A percentile compares a stretch with the other conserved stretches of the same genome.
phyloP scores from a whole-genome alignment of 2,113 vertebrate species.

The Strigops habroptila region DNA sequence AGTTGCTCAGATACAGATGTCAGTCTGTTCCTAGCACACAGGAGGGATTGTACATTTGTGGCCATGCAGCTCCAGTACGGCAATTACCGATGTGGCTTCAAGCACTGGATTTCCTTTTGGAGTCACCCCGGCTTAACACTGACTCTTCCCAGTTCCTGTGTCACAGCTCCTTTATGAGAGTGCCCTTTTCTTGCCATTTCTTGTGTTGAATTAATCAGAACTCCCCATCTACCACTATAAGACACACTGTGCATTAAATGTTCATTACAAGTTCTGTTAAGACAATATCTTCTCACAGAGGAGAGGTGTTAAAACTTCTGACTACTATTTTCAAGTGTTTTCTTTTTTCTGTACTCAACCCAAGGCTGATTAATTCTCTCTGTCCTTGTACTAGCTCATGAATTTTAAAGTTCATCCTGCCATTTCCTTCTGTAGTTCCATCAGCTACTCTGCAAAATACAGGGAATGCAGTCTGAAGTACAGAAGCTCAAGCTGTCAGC shows the following conservation, averaged over 20 bases:
- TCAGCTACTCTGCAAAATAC: slow-evolving; percentile 7
- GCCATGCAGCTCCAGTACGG: neutral
- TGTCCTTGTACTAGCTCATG: slow-evolving; percentile 42
- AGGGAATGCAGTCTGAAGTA: slow-evolving; percentile 13
- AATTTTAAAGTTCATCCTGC: slow-evolving; percentile 48
- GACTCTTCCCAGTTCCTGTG: neutral
- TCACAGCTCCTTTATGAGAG: neutral
- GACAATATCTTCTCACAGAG: slow-evolving; percentile 37
- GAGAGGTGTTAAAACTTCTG: slow-evolving; percentile 57
- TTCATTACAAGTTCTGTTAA: slow-evolving; percentile 59
- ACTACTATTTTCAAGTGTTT: slow-evolving; percentile 58
- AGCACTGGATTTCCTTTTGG: neutral
- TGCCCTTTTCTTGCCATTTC: slow-evolving; percentile 25
- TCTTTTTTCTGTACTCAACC: slow-evolving; percentile 46
- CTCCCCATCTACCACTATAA: neutral
- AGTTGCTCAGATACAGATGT: fast-evolving
- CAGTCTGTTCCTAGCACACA: neutral
- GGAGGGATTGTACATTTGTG: neutral
- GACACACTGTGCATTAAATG: slow-evolving; percentile 50
- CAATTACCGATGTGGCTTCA: neutral
- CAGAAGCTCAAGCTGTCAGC: slow-evolving; percentile 42
- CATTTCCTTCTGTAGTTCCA: slow-evolving; percentile 8
- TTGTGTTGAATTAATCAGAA: slow-evolving; percentile 47
- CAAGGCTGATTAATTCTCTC: slow-evolving; percentile 62
- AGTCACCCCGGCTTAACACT: neutral